Percentiles rank a stretch among this genome's conserved stretches.
These are phyloP conservation scores for Melanostoma mellinum DNA, from an alignment of 2,888 invertebrate species.

Conservation along the genomic window DNA sequence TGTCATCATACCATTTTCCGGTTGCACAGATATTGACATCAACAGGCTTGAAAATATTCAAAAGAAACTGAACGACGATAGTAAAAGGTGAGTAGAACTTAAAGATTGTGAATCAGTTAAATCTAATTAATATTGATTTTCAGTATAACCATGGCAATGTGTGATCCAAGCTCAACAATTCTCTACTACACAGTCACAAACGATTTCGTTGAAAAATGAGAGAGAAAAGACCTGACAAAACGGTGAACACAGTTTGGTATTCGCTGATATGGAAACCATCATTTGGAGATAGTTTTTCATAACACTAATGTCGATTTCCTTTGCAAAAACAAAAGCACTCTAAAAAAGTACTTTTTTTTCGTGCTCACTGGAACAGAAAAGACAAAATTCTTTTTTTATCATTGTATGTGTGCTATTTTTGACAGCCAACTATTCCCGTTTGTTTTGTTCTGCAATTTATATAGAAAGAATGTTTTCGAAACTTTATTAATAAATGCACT, in stretches of 20 bases:
- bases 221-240: too few relatives aligned
- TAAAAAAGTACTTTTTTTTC: too few relatives aligned
- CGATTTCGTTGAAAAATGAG: conserved; percentile 74
- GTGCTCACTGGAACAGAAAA: too few relatives aligned
- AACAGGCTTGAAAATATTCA: conserved; percentile 74
- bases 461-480: too few relatives aligned
- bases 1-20: conserved; percentile 75
- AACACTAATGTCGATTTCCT: conserved; percentile 17
- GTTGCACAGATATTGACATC: conserved; percentile 75
- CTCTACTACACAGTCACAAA: conserved; percentile 82
- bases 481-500: too few relatives aligned
- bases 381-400: too few relatives aligned
- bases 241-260: background rate
- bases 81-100: conserved; percentile 18
- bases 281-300: background rate
- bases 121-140: conserved; percentile 33
- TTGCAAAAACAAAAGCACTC: too few relatives aligned
- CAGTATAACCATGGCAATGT: conserved; percentile 79
- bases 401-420: too few relatives aligned
- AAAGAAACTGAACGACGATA: conserved; percentile 49
- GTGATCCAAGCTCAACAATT: conserved; percentile 82
- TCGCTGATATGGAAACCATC: background rate
- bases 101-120: background rate
- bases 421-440: too few relatives aligned
- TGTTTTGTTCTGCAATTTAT: too few relatives aligned